Conservation (phyloP, 2,888 invertebrate species). For the Thysanoteuthis rhombus region DNA sequence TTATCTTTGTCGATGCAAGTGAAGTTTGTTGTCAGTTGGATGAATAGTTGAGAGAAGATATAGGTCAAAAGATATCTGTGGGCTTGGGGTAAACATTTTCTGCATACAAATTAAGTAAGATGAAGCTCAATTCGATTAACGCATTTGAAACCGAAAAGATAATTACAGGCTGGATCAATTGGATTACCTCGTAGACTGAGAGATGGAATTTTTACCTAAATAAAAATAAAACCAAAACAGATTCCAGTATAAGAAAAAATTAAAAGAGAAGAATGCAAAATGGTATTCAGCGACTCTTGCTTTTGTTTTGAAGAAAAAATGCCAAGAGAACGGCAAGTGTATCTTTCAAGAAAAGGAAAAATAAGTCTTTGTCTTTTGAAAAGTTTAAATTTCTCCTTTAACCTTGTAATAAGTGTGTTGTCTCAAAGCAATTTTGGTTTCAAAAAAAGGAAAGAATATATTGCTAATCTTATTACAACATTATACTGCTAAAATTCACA, state of each 20-base stretch:
- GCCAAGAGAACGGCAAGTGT: background rate
- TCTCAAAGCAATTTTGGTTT: background rate
- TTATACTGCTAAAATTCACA: background rate
- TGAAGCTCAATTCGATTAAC: background rate
- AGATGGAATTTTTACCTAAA: background rate
- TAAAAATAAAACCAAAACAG: background rate
- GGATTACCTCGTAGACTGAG: conserved; percentile 12
- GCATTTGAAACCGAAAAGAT: background rate
- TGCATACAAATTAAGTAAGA: background rate
- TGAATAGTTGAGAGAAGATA: background rate
- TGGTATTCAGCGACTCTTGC: background rate
- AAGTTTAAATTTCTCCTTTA: background rate
- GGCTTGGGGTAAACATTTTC: background rate
- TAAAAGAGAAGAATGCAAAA: background rate
- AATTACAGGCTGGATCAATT: conserved; percentile 12
- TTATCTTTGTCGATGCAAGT: background rate
- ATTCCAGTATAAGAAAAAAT: background rate
- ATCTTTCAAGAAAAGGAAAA: background rate
- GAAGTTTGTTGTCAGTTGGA: background rate
- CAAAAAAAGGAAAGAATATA: background rate
- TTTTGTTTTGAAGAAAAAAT: background rate
- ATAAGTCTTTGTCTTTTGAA: background rate
- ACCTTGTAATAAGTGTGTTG: conserved; percentile 12
- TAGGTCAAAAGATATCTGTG: conserved; percentile 12
- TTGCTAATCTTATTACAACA: background rate